Evolutionary conservation across 2,797 vertebrate genomes (phyloP).

Genomic region (Macropus fuliginosus): DNA sequence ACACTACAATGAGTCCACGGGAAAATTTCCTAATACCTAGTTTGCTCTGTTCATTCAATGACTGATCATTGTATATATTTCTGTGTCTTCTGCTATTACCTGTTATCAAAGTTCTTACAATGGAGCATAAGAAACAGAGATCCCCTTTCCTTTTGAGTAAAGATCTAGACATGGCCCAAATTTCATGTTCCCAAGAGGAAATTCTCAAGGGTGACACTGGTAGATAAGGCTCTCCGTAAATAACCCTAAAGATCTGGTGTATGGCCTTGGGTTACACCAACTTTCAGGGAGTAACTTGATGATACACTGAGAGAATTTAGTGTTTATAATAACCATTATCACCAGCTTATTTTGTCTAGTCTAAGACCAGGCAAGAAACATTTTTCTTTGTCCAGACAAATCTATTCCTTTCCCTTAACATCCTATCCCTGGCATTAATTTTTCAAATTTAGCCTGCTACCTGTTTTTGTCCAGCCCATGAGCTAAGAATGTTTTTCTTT

Average conservation of each 20-base stretch:
- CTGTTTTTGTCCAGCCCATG: background rate
- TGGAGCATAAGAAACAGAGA: background rate
- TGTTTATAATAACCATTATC: background rate
- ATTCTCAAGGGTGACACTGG: background rate
- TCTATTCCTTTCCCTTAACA: background rate
- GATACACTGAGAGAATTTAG: background rate
- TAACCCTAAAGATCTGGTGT: background rate
- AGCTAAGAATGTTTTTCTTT: no score
- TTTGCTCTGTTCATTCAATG: background rate
- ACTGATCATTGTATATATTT: background rate
- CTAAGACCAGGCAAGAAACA: background rate
- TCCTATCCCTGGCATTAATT: background rate
- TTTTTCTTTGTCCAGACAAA: background rate
- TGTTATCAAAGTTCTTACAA: background rate
- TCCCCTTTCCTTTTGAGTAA: background rate
- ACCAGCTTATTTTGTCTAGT: background rate
- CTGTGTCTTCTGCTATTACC: background rate
- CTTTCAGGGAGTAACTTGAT: background rate
- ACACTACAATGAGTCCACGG: background rate
- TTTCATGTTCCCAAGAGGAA: background rate
- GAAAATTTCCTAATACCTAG: background rate
- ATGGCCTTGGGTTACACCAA: background rate
- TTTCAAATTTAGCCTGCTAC: background rate
- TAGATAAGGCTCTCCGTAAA: background rate
- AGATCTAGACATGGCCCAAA: background rate